phyloP scores from a whole-genome alignment of 2,797 vertebrate species.

The Numenius phaeopus region DNA sequence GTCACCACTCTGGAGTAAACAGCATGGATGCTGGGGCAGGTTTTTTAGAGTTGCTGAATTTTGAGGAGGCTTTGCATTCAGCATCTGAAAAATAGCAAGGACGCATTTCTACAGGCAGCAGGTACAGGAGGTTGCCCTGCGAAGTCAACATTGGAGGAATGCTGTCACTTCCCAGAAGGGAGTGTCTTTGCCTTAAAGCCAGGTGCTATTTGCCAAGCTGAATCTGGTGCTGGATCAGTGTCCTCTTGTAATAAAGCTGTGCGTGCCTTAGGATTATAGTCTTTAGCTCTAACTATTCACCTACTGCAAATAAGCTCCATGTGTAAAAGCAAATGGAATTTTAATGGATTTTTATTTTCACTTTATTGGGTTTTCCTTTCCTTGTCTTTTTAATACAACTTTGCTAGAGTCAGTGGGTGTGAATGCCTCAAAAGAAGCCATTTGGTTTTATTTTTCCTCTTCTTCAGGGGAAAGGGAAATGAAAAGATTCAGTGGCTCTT shows the following conservation, averaged over 20 bases:
- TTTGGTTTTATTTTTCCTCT: neutral
- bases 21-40: rapidly evolving
- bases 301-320: neutral
- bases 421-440: neutral
- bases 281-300: neutral
- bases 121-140: neutral
- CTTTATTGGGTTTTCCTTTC: conserved; percentile 4
- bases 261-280: neutral
- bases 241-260: neutral
- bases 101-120: neutral
- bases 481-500: neutral
- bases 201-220: neutral
- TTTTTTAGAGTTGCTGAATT: neutral
- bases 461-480: neutral
- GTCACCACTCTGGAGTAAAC: neutral
- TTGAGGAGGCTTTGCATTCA: neutral
- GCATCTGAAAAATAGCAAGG: neutral
- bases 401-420: neutral
- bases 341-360: conserved; percentile 26
- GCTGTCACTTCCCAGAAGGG: neutral
- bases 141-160: neutral
- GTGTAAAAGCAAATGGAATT: neutral
- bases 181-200: neutral
- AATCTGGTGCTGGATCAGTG: neutral
- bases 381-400: neutral